Evolutionary conservation across 2,797 vertebrate genomes (phyloP).

Genomic region (Melanotaenia boesemani): DNA sequence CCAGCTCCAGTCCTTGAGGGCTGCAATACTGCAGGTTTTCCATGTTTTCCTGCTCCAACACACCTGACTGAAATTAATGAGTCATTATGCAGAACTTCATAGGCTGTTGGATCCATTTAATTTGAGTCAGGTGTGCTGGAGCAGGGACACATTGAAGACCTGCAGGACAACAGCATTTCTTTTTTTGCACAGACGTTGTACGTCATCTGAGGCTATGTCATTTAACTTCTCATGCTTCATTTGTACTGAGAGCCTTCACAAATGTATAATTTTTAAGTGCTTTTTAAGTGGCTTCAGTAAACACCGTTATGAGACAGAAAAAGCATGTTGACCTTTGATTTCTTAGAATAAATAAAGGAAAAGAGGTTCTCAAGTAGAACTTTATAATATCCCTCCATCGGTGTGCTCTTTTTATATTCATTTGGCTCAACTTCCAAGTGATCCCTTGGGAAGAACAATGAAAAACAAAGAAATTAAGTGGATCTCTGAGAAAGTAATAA

Average conservation of each 20-base stretch:
- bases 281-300: not conserved
- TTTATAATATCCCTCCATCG: not conserved
- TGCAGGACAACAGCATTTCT: no score
- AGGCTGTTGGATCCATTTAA: no score
- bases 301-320: not conserved
- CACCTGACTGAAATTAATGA: no score
- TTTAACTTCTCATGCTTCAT: not conserved
- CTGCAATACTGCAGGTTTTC: no score
- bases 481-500: not conserved
- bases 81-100: no score
- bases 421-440: conserved; percentile 5
- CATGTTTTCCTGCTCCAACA: no score
- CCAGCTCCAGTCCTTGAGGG: no score
- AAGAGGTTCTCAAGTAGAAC: not conserved
- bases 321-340: not conserved
- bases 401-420: not conserved
- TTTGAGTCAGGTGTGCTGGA: no score
- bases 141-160: no score
- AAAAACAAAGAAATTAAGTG: not conserved
- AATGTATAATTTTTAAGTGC: not conserved
- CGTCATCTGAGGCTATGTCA: not conserved
- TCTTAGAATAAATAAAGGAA: not conserved
- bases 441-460: conserved; percentile 3
- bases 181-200: not conserved
- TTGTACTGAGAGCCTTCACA: not conserved